phyloP scores from a whole-genome alignment of 1,140 invertebrate species.

The Aphis gossypii region DNA sequence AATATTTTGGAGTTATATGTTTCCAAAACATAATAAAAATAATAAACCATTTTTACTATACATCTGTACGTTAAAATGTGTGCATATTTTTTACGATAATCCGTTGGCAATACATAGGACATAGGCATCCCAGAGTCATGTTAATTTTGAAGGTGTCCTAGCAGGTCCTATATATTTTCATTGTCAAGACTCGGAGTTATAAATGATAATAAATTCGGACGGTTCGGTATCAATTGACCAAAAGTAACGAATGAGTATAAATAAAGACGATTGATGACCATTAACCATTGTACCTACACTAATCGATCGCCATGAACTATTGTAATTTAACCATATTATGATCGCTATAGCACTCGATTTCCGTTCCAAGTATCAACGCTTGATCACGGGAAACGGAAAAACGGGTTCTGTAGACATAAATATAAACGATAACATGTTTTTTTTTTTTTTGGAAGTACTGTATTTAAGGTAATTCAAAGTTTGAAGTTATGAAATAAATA shows the following conservation, averaged over 20 bases:
- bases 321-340: neutral
- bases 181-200: neutral
- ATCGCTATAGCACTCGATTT: neutral
- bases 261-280: neutral
- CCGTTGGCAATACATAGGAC: neutral
- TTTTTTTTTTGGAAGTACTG: no score
- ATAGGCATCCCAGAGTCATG: neutral
- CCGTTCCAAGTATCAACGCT: neutral
- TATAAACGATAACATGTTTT: no score
- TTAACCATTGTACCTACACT: neutral
- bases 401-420: no score
- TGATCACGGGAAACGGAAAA: no score
- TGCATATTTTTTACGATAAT: neutral
- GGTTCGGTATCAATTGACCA: neutral
- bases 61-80: neutral
- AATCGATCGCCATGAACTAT: neutral
- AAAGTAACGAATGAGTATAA: neutral
- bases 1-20: neutral
- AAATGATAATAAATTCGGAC: no score
- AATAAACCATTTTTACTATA: neutral
- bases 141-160: neutral
- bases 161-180: neutral
- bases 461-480: no score
- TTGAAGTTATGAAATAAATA: no score
- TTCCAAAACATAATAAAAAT: neutral